These are phyloP conservation scores for Capromys pilorides DNA, from an alignment of 2,797 vertebrate species.

Conservation along the genomic window DNA sequence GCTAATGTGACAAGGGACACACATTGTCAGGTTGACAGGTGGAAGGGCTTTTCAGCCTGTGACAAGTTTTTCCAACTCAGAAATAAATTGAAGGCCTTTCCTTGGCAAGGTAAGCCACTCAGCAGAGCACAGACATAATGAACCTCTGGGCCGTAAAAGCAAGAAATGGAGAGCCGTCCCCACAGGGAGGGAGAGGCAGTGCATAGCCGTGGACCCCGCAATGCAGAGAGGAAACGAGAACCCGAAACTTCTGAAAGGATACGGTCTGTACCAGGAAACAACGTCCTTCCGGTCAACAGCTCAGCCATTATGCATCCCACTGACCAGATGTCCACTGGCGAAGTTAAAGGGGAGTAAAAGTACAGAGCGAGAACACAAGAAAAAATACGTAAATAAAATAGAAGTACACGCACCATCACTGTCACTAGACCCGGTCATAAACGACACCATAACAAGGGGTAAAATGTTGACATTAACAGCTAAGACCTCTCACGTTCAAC, in stretches of 20 bases:
- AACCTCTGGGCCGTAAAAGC: background rate
- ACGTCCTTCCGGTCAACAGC: conserved; percentile 95
- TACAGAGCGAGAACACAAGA: background rate
- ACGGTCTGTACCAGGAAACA: conserved; percentile 99
- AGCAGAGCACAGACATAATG: conserved; percentile 48
- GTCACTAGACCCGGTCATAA: background rate
- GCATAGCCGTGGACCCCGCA: conserved; percentile 37
- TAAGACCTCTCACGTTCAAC: conserved; percentile 16
- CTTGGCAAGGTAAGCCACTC: conserved; percentile 1
- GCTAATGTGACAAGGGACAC: background rate
- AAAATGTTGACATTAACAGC: conserved; percentile 39
- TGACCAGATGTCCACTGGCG: conserved; percentile 98
- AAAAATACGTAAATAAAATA: background rate
- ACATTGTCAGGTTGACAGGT: background rate
- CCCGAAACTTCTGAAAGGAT: conserved; percentile 90
- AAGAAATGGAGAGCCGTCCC: conserved; percentile 53
- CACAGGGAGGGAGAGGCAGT: background rate
- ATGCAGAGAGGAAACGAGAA: conserved; percentile 47
- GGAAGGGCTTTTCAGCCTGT: conserved; percentile 5
- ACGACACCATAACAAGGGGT: background rate
- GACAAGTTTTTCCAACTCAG: conserved; percentile 21
- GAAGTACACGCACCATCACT: background rate
- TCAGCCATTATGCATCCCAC: conserved; percentile 99
- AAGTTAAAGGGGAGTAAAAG: conserved; percentile 69
- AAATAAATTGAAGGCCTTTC: conserved; percentile 6